Evolutionary conservation across 2,797 vertebrate species (phyloP).

Genomic region (Schizothorax lantsangensis): DNA sequence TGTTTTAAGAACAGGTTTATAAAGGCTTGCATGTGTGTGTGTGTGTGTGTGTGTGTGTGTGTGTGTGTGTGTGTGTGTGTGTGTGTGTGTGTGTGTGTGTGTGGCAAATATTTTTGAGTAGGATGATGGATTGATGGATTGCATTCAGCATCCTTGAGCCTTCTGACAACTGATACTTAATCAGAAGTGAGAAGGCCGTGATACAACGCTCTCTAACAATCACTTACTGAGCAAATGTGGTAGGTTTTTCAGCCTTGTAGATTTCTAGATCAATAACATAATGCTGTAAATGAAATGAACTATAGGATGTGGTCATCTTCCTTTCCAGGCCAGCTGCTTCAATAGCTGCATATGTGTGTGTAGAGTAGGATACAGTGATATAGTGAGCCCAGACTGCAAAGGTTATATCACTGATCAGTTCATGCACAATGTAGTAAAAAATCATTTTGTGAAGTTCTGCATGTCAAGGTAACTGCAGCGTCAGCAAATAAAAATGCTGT

Average conservation of each 20-base stretch:
- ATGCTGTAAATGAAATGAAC: constrained; percentile 40
- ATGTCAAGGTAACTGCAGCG: constrained; percentile 1
- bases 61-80: constrained; percentile 5
- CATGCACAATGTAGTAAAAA: neutral
- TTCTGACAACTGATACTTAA: constrained; percentile 49
- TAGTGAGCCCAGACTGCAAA: neutral
- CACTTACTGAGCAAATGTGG: constrained; percentile 30
- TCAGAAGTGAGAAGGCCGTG: constrained; percentile 24
- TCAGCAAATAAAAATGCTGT: constrained; percentile 42
- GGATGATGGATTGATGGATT: constrained; percentile 24
- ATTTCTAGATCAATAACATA: constrained; percentile 29
- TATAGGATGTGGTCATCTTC: constrained; percentile 28
- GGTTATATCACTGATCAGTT: neutral
- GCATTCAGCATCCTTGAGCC: constrained; percentile 32
- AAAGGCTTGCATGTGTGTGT: neutral
- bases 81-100: constrained; percentile 23
- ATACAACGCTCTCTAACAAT: constrained; percentile 38
- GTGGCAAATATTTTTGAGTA: constrained; percentile 29
- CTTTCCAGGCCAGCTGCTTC: constrained; percentile 26
- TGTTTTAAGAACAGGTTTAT: constrained; percentile 56
- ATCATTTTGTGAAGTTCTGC: neutral
- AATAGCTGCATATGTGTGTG: neutral
- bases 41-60: constrained; percentile 25
- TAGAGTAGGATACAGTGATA: neutral
- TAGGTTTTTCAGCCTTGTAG: constrained; percentile 8